These are phyloP conservation scores for Xerus inauris DNA, from an alignment of 2,113 vertebrate species.

Conservation along the genomic window DNA sequence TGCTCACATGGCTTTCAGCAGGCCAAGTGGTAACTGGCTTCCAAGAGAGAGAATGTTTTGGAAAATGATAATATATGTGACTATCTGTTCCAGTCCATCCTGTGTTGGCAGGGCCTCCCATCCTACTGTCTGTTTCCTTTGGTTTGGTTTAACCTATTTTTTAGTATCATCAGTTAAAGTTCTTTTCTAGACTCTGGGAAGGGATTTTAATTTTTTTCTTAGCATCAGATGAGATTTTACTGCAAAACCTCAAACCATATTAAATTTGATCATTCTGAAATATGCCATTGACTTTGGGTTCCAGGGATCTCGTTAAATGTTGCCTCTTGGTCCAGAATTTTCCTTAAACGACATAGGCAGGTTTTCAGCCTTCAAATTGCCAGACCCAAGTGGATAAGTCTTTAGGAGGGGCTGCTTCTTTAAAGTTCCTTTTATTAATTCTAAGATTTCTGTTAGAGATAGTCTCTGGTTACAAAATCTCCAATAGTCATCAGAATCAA, in stretches of 20 bases:
- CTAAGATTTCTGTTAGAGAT: slow-evolving; percentile 41
- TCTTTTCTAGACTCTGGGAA: slow-evolving; percentile 73
- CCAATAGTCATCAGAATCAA: background rate
- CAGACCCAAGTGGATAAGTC: background rate
- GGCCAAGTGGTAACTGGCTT: slow-evolving; percentile 76
- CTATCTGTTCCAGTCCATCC: slow-evolving; percentile 74
- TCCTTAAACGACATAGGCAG: slow-evolving; percentile 71
- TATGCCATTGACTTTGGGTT: slow-evolving; percentile 68
- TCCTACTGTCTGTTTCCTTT: slow-evolving; percentile 77
- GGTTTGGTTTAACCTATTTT: slow-evolving; percentile 80
- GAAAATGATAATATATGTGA: slow-evolving; percentile 81
- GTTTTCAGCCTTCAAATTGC: slow-evolving; percentile 46
- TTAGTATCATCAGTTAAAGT: slow-evolving; percentile 68
- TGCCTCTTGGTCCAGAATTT: slow-evolving; percentile 59
- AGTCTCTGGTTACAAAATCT: background rate
- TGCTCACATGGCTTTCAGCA: slow-evolving; percentile 70
- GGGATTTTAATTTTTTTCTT: slow-evolving; percentile 66
- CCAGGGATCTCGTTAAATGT: slow-evolving; percentile 66
- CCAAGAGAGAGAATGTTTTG: slow-evolving; percentile 79
- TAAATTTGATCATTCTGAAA: slow-evolving; percentile 80
- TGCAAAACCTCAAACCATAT: slow-evolving; percentile 81
- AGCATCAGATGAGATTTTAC: slow-evolving; percentile 76
- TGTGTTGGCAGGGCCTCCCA: slow-evolving; percentile 73
- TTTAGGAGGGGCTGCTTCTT: slow-evolving; percentile 38
- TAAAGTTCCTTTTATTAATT: slow-evolving; percentile 27